A percentile compares a stretch with the other conserved stretches of the same genome.
phyloP scores from a whole-genome alignment of 1,140 invertebrate species.

The Polyergus mexicanus region DNA sequence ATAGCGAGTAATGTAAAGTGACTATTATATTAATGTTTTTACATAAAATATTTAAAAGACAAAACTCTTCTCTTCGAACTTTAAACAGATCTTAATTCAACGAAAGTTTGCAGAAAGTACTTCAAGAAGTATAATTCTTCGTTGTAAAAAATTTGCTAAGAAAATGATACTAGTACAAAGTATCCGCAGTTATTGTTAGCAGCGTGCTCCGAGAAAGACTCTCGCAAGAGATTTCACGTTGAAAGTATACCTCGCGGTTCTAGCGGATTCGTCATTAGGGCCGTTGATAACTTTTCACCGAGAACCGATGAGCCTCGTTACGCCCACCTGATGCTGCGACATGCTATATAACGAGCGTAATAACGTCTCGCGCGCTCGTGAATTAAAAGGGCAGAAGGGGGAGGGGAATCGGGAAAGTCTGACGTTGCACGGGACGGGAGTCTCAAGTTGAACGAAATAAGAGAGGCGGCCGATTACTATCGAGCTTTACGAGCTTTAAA shows the following conservation, averaged over 20 bases:
- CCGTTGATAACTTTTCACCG: slow-evolving; percentile 56
- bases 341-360: slow-evolving; percentile 28
- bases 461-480: slow-evolving; percentile 45
- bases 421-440: slow-evolving; percentile 30
- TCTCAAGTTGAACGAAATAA: slow-evolving; percentile 50
- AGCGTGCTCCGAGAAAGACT: not conserved
- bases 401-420: not conserved
- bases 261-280: slow-evolving; percentile 45
- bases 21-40: slow-evolving; percentile 30
- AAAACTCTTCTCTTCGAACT: not conserved
- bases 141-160: slow-evolving; percentile 29
- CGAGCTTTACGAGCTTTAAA: slow-evolving; percentile 58
- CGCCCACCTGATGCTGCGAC: slow-evolving; percentile 46
- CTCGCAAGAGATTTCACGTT: not conserved
- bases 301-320: slow-evolving; percentile 56
- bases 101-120: not conserved
- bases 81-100: slow-evolving; percentile 5
- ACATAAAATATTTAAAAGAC: slow-evolving; percentile 14
- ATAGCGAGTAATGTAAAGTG: slow-evolving; percentile 24
- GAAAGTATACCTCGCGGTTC: not conserved
- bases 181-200: not conserved
- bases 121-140: slow-evolving; percentile 5
- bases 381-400: slow-evolving; percentile 17
- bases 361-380: slow-evolving; percentile 16
- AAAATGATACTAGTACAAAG: slow-evolving; percentile 31